phyloP scores from a whole-genome alignment of 2,888 invertebrate genomes.

The Caenorhabditis angaria region DNA sequence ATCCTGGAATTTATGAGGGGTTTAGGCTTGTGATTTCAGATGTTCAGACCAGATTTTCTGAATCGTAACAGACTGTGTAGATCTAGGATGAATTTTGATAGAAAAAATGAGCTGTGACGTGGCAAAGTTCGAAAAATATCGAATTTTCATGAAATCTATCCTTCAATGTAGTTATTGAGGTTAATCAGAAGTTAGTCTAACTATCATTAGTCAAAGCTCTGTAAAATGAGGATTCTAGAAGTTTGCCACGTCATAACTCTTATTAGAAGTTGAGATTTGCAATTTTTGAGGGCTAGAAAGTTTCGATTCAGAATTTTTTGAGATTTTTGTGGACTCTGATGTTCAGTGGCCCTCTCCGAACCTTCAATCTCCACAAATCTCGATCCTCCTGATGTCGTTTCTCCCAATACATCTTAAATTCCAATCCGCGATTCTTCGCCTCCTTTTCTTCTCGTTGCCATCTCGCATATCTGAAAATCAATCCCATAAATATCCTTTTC shows the following conservation, averaged over 20 bases:
- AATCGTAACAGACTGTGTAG: neutral
- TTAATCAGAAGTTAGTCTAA: too few relatives aligned
- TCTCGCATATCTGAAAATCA: slow-evolving; percentile 32
- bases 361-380: slow-evolving; percentile 59
- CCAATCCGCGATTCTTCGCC: slow-evolving; percentile 49
- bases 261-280: neutral
- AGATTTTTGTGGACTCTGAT: neutral
- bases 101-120: too few relatives aligned
- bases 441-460: slow-evolving; percentile 58
- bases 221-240: neutral
- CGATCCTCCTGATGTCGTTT: slow-evolving; percentile 53
- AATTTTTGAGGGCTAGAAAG: neutral
- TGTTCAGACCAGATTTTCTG: neutral
- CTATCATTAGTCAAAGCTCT: too few relatives aligned
- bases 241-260: too few relatives aligned
- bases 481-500: too few relatives aligned
- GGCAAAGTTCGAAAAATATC: neutral
- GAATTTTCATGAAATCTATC: too few relatives aligned
- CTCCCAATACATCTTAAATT: slow-evolving; percentile 62
- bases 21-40: neutral
- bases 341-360: neutral
- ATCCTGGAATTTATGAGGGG: slow-evolving; percentile 39
- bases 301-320: neutral
- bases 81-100: too few relatives aligned
- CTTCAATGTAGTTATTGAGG: too few relatives aligned